These are phyloP conservation scores for Achlya flavicornis DNA, from an alignment of 2,888 invertebrate genomes.

Conservation along the genomic window DNA sequence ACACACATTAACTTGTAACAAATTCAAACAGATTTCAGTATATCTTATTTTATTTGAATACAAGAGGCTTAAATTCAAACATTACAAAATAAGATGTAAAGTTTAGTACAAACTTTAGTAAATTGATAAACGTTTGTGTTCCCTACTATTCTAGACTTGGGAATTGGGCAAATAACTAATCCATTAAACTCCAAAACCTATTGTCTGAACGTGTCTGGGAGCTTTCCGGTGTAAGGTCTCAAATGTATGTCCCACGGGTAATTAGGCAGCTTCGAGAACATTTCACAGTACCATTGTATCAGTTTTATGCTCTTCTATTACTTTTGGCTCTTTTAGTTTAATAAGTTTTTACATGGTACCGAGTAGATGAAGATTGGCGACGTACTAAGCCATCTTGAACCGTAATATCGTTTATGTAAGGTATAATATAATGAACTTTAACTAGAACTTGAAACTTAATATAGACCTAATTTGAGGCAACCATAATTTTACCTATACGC, in stretches of 20 bases:
- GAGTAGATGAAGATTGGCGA: neutral
- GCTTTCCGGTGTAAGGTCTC: neutral
- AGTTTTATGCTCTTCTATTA: neutral
- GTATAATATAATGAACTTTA: too few species aligned
- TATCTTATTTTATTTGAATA: neutral
- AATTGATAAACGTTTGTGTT: neutral
- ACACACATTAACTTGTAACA: too few species aligned
- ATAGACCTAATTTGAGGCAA: too few species aligned
- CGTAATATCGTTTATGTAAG: too few species aligned
- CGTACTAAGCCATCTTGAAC: too few species aligned
- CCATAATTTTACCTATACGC: too few species aligned
- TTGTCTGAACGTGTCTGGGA: constrained; percentile 30
- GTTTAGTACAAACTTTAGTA: neutral
- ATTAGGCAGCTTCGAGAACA: constrained; percentile 6
- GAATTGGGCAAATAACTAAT: constrained; percentile 24
- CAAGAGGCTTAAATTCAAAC: neutral
- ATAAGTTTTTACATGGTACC: neutral
- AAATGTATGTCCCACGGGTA: constrained; percentile 7
- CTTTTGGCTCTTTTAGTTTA: neutral
- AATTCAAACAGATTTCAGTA: too few species aligned
- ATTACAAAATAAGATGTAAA: neutral
- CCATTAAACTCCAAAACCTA: constrained; percentile 26
- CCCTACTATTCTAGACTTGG: neutral
- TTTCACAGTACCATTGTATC: neutral
- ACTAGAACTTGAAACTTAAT: too few species aligned